Base-by-base conservation (phyloP, 1,140 invertebrate species). In the Meloidogyne exigua region DNA sequence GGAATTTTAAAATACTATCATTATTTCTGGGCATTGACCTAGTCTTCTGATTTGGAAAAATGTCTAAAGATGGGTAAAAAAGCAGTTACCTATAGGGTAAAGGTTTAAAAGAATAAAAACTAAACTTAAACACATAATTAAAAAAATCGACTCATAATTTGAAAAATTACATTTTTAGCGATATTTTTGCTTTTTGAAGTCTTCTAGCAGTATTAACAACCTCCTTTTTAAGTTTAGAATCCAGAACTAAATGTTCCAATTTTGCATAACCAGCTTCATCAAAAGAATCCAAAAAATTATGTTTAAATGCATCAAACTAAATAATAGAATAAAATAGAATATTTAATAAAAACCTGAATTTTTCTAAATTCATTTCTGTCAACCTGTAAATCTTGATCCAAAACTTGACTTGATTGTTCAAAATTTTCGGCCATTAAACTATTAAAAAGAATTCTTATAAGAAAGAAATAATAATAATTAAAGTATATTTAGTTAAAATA, bases 231-330 rank as follows among this genome's bases (percentile, higher is more conserved):
- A 73, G 15, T 21, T 21, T 65, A 1, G 49, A 3, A n/a, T 73
- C 72, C 23, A 75, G 23, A 32, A 49, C 39, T 28, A 68, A 49
- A 75, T 67, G 74, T 26, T 75, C 68, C 69, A 75, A 57, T 68
- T 36, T 75, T 28, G 62, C 68, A 36, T 75, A 75, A n/a, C 74
- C 68, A 15, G 74, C 21, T 32, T 75, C 74, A 39, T 75, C 68
- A 75, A 75, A 75, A 18, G 68, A 75, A 25, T 73, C 72, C 23
- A 73, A 65, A 32, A 73, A 73, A 15, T 73, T 23, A n/a, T 75
- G 74, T 26, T 75, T 75, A 63, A 75, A 71, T 21, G 12, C 5
- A 36, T 75, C 74, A 44, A 73, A 65, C 57, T 73, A 5, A 1
- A 18, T n/a, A 32, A 32, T 7, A 32, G 7, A 32, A 71, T 28